phyloP scores from a whole-genome alignment of 2,113 vertebrate species.

The Cochlearius cochlearius region DNA sequence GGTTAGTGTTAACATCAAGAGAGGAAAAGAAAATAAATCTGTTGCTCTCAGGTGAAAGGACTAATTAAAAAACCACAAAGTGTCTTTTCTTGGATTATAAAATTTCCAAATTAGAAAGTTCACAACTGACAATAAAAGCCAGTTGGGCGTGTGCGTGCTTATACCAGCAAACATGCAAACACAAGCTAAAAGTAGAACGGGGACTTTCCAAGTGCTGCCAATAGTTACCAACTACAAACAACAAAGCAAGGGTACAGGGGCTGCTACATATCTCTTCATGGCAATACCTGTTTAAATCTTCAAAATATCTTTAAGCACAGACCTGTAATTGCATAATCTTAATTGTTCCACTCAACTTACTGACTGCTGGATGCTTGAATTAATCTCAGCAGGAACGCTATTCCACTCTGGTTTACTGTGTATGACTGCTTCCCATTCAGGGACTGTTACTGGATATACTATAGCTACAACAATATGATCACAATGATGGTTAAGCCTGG shows the following conservation, averaged over 20 bases:
- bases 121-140: neutral
- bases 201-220: neutral
- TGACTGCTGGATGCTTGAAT: neutral
- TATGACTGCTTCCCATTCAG: neutral
- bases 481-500: neutral
- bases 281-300: neutral
- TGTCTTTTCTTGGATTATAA: neutral
- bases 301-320: neutral
- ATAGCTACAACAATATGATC: neutral
- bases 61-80: neutral
- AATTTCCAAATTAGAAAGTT: neutral
- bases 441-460: neutral
- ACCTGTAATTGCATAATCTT: neutral
- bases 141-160: neutral
- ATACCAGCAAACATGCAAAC: neutral
- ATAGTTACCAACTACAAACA: neutral
- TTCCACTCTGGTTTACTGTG: neutral
- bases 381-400: neutral
- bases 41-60: neutral
- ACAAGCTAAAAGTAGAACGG: neutral
- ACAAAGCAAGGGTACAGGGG: neutral
- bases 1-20: neutral
- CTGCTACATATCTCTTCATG: accelerated
- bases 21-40: neutral
- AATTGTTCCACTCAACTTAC: neutral